A percentile compares a stretch with the other conserved stretches of the same genome.
These are phyloP conservation scores for Acanthoscelides obtectus DNA, from an alignment of 2,888 invertebrate genomes.

Conservation along the genomic window DNA sequence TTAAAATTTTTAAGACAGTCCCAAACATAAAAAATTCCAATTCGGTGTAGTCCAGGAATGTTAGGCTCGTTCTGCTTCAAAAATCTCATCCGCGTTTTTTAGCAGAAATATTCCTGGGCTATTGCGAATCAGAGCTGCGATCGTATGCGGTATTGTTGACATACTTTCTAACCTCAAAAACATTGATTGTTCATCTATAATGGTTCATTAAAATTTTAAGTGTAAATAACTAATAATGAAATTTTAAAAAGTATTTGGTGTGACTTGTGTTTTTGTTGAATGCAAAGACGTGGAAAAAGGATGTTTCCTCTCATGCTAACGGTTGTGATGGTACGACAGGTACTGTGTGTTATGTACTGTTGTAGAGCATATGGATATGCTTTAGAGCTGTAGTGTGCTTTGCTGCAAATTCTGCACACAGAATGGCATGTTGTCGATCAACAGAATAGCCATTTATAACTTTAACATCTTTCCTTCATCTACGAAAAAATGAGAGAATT, in stretches of 20 bases:
- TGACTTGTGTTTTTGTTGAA: conserved; percentile 61
- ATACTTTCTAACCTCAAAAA: neutral
- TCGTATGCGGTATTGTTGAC: no score
- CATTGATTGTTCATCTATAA: neutral
- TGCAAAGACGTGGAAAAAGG: conserved; percentile 76
- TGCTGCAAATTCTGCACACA: neutral
- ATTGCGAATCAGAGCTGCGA: no score
- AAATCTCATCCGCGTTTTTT: no score
- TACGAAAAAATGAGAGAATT: no score
- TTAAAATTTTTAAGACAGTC: neutral
- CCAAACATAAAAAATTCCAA: no score
- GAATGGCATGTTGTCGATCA: no score
- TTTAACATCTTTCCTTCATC: no score
- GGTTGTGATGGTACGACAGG: conserved; percentile 92
- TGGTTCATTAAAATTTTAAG: neutral
- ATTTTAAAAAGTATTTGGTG: conserved; percentile 43
- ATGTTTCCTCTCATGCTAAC: conserved; percentile 88
- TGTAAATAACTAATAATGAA: neutral
- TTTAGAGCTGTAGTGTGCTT: neutral
- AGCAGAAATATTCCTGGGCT: no score
- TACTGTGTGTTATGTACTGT: conserved; percentile 34
- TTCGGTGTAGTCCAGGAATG: no score
- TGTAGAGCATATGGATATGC: neutral
- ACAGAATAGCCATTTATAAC: no score
- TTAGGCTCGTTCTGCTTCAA: no score